phyloP scores from a whole-genome alignment of 1,140 invertebrate genomes.

The Solenopsis invicta region DNA sequence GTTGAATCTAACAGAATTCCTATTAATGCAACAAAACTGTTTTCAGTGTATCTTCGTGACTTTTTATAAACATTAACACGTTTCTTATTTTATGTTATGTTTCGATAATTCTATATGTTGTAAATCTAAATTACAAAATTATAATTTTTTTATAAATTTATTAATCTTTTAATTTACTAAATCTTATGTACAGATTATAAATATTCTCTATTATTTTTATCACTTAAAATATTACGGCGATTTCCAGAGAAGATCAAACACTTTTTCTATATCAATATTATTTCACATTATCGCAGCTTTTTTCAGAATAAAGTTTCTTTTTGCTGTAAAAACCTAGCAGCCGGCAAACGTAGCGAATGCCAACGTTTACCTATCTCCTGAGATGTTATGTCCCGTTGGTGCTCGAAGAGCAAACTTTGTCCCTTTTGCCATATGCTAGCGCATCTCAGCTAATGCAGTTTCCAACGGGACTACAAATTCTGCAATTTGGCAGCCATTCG shows the following conservation, averaged over 20 bases:
- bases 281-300: background rate
- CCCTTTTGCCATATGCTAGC: constrained; percentile 54
- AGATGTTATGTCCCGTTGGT: constrained; percentile 40
- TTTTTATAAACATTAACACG: background rate
- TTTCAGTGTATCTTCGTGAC: too few species aligned
- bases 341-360: constrained; percentile 17
- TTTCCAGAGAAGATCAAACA: background rate
- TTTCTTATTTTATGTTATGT: background rate
- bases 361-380: constrained; percentile 64
- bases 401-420: constrained; percentile 57
- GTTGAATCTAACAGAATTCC: too few species aligned
- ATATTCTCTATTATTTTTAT: background rate
- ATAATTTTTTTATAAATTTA: background rate
- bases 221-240: background rate
- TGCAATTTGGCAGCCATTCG: constrained; percentile 53
- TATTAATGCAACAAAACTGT: too few species aligned
- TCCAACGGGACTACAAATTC: constrained; percentile 59
- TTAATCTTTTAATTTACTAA: background rate
- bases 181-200: background rate
- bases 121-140: background rate
- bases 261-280: background rate
- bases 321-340: constrained; percentile 34
- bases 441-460: constrained; percentile 67
- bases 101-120: too few species aligned
- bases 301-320: constrained; percentile 8